Evolutionary conservation across 1,140 invertebrate genomes (phyloP), one percentile per base, ranked within the genome.

Genomic region (Panagrolaimus sp.): DNA sequence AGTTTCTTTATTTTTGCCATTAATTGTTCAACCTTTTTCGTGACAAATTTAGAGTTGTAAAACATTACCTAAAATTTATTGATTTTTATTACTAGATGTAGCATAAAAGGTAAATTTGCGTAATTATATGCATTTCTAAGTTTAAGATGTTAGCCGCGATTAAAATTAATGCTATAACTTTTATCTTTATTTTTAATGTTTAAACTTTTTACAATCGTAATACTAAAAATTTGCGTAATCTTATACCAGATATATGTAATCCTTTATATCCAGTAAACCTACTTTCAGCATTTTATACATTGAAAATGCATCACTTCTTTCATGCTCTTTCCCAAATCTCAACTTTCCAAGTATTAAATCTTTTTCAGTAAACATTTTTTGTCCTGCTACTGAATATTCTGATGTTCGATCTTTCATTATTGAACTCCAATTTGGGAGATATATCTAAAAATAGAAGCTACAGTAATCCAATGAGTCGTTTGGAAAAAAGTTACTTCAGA

Each of bases 1-100:
- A 45, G 45, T 11, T 68, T 72, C 66, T 42, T 66, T 64, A 61
- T 73, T 74, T 64, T 57, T 46, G 57, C 66, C 48, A 67, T 63
- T 43, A 64, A 66, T 44, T 73, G 70, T 67, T 57, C 31, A 43
- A 64, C 72, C 68, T 73, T 77, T 86, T 84, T 84, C 83, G 13
- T 84, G 81, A 70, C 86, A 86, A 1, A 83, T 84, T 67, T 57
- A 9, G 63, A 67, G 20, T 70, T 66, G 23, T 48, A 38, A 44
- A 25, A 67, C 8, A 70, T 31, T 45, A 70, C 25, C 67, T 69
- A 43, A 38, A 38, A 38, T 38, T 38, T 38, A 38, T 2, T 7
- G 31, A 38, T 38, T 38, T 38, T n/a, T n/a, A n/a, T n/a, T n/a
- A n/a, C n/a, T n/a, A n/a, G n/a, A n/a, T n/a, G n/a, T n/a, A n/a